Conservation (phyloP, 1,140 invertebrate genomes). For the Listronotus oregonensis region DNA sequence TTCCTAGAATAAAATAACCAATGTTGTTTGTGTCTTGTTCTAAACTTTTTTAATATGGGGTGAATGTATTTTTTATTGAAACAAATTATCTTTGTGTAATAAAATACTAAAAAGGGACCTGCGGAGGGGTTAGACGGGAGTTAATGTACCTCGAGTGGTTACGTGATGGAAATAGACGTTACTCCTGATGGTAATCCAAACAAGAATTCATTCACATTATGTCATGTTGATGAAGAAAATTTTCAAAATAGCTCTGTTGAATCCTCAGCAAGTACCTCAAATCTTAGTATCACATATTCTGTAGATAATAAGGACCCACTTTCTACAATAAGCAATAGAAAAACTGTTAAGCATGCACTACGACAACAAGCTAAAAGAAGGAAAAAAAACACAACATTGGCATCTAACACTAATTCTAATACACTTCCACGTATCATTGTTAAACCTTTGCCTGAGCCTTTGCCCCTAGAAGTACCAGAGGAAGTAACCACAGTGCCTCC, state of each 20-base stretch:
- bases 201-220: slow-evolving; percentile 39
- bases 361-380: slow-evolving; percentile 79
- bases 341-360: slow-evolving; percentile 72
- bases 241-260: slow-evolving; percentile 31
- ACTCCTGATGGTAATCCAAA: slow-evolving; percentile 47
- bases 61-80: slow-evolving; percentile 33
- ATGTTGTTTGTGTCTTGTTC: background rate
- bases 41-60: slow-evolving; percentile 37
- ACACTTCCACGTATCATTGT: slow-evolving; percentile 72
- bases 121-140: slow-evolving; percentile 10
- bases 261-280: background rate
- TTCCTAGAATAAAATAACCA: background rate
- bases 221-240: slow-evolving; percentile 46
- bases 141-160: slow-evolving; percentile 34
- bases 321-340: slow-evolving; percentile 49
- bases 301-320: slow-evolving; percentile 21
- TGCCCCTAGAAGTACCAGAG: slow-evolving; percentile 65
- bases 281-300: slow-evolving; percentile 1
- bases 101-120: slow-evolving; percentile 17
- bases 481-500: slow-evolving; percentile 56
- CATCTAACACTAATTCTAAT: slow-evolving; percentile 66
- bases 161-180: slow-evolving; percentile 56
- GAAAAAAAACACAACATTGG: slow-evolving; percentile 77
- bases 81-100: slow-evolving; percentile 39
- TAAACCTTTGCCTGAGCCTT: slow-evolving; percentile 71